Evolutionary conservation across 35 echinoderm and acorn worm species (phyloP).

Genomic region (Ptychodera flava): DNA sequence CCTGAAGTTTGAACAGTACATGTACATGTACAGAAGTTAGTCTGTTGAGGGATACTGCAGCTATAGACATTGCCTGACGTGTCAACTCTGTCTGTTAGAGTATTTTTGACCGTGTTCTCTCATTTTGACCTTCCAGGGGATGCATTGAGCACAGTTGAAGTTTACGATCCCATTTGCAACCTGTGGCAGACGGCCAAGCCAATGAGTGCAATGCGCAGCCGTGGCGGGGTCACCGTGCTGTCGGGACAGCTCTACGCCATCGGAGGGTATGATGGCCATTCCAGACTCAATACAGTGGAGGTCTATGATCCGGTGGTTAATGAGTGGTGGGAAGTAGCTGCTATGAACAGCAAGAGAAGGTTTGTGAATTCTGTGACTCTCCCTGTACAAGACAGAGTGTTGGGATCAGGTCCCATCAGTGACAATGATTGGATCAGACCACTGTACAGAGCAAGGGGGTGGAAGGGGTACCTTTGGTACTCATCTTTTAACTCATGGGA

Average conservation of each 20-base stretch:
- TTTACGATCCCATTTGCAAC: slow-evolving; percentile 74
- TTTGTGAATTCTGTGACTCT: too few relatives aligned
- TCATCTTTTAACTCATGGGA: too few relatives aligned
- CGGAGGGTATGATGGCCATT: slow-evolving; percentile 88
- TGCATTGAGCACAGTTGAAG: slow-evolving; percentile 74
- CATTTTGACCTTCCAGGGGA: slow-evolving; percentile 53
- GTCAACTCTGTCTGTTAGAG: too few relatives aligned
- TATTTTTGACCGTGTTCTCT: neutral
- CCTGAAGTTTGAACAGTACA: too few relatives aligned
- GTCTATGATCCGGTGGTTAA: slow-evolving; percentile 80
- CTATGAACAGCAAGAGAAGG: slow-evolving; percentile 98
- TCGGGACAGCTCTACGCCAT: slow-evolving; percentile 76
- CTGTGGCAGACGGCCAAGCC: slow-evolving; percentile 68
- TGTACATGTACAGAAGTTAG: too few relatives aligned
- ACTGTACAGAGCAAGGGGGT: too few relatives aligned
- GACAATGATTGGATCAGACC: too few relatives aligned
- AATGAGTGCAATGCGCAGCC: slow-evolving; percentile 91
- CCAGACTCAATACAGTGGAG: slow-evolving; percentile 88
- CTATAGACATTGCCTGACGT: too few relatives aligned
- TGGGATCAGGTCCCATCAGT: too few relatives aligned
- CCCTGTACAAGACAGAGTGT: too few relatives aligned
- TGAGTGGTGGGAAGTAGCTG: slow-evolving; percentile 97
- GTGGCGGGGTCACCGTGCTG: slow-evolving; percentile 90
- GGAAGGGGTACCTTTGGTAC: too few relatives aligned
- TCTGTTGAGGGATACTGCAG: too few relatives aligned